Conservation (phyloP, 2,888 invertebrate genomes). For the Rhodophaea formosa region DNA sequence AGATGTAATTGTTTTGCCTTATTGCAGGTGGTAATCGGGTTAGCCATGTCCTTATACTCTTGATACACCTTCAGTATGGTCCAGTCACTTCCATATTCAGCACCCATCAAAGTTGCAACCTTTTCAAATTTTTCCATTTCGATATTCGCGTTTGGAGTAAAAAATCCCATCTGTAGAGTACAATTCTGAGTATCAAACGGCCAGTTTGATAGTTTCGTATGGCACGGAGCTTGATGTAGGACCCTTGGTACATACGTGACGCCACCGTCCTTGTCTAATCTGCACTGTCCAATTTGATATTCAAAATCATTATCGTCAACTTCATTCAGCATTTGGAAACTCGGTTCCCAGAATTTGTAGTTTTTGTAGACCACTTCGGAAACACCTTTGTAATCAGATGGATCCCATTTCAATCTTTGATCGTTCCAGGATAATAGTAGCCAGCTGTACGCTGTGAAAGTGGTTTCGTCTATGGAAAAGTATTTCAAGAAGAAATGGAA, state of each 20-base stretch:
- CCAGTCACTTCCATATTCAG: slow-evolving; percentile 38
- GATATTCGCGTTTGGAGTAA: not conserved
- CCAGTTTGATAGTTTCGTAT: slow-evolving; percentile 32
- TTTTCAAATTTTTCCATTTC: slow-evolving; percentile 23
- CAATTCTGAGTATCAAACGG: slow-evolving; percentile 38
- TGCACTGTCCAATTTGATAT: slow-evolving; percentile 22
- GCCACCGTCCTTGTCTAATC: slow-evolving; percentile 20
- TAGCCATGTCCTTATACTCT: not conserved
- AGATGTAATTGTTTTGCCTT: not conserved
- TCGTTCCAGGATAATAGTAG: slow-evolving; percentile 36
- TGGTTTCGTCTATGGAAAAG: slow-evolving; percentile 40
- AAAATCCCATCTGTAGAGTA: slow-evolving; percentile 30
- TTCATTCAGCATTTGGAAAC: slow-evolving; percentile 33
- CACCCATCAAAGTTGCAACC: slow-evolving; percentile 21
- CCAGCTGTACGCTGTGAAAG: slow-evolving; percentile 34
- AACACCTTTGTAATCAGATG: slow-evolving; percentile 36
- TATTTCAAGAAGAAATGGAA: slow-evolving; percentile 35
- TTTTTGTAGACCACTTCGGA: slow-evolving; percentile 19
- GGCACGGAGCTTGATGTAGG: slow-evolving; percentile 24
- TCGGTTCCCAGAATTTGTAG: slow-evolving; percentile 37
- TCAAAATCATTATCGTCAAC: slow-evolving; percentile 19
- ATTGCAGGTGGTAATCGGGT: not conserved
- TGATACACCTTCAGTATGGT: slow-evolving; percentile 24
- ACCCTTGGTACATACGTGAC: slow-evolving; percentile 19
- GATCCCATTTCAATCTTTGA: slow-evolving; percentile 45